A percentile compares a stretch with the other conserved stretches of the same genome.
Conservation (phyloP, 2,797 vertebrate species). For the Cyclopterus lumpus region DNA sequence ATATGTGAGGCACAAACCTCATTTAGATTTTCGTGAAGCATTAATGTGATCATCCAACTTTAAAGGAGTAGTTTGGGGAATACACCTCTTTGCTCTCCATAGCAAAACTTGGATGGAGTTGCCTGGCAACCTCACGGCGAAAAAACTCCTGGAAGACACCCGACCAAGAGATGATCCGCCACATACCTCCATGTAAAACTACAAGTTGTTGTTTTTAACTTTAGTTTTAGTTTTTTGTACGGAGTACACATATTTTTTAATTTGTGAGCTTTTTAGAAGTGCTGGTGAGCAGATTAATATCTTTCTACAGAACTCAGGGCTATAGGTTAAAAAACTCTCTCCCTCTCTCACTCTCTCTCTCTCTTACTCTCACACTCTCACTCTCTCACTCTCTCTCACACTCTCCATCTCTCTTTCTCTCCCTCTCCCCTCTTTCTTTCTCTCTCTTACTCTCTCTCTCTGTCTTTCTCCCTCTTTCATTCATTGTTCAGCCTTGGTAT, state of each 20-base stretch:
- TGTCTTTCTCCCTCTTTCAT: not conserved
- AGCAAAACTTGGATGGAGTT: not conserved
- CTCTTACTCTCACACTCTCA: no score
- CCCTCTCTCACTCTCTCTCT: no score
- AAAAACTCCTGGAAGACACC: not conserved
- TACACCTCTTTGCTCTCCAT: not conserved
- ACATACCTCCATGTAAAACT: not conserved
- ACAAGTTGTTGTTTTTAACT: not conserved
- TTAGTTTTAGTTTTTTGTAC: not conserved
- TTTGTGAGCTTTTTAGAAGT: not conserved
- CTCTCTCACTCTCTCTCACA: no score
- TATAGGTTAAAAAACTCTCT: no score
- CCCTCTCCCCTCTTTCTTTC: not conserved
- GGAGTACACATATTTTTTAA: not conserved
- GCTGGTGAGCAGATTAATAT: not conserved
- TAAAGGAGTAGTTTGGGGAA: not conserved
- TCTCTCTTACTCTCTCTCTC: not conserved
- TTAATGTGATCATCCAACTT: constrained; percentile 1
- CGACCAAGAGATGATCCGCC: not conserved
- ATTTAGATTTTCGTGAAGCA: constrained; percentile 2
- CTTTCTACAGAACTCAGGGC: not conserved
- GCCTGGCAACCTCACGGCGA: not conserved
- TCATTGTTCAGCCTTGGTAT: not conserved
- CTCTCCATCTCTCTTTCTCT: no score
- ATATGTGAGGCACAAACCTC: not conserved